phyloP scores from a whole-genome alignment of 2,888 invertebrate genomes.

The Diplazon laetatorius region DNA sequence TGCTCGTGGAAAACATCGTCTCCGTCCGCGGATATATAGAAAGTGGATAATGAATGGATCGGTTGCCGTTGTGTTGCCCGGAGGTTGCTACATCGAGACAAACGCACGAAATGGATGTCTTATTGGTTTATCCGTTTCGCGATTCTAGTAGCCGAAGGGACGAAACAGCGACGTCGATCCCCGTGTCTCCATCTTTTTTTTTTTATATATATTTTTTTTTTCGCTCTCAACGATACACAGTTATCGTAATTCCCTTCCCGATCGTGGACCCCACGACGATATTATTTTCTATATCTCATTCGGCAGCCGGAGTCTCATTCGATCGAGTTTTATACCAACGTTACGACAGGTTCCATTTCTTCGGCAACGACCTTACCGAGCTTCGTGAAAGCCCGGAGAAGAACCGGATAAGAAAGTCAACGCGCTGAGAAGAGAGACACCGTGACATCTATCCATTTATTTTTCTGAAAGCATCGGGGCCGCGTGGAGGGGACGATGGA shows the following conservation, averaged over 20 bases:
- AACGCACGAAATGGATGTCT: conserved; percentile 72
- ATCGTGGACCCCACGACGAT: conserved; percentile 62
- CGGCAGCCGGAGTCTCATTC: conserved; percentile 56
- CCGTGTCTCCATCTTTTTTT: conserved; percentile 26
- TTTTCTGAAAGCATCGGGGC: conserved; percentile 11
- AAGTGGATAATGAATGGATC: conserved; percentile 66
- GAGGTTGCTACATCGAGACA: conserved; percentile 29
- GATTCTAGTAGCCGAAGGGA: conserved; percentile 37
- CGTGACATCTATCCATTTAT: conserved; percentile 38
- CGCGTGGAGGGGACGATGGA: no score
- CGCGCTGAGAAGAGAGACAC: conserved; percentile 19
- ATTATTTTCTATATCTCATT: conserved; percentile 75
- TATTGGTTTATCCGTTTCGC: conserved; percentile 76
- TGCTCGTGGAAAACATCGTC: conserved; percentile 47
- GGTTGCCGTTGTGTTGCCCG: conserved; percentile 31
- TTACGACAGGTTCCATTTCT: conserved; percentile 47
- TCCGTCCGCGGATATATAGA: conserved; percentile 31
- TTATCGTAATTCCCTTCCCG: conserved; percentile 72
- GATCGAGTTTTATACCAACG: conserved; percentile 27
- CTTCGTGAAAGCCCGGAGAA: not conserved
- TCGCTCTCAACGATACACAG: conserved; percentile 45
- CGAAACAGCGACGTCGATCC: conserved; percentile 17
- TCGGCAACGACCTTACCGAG: conserved; percentile 4
- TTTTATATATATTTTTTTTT: conserved; percentile 6
- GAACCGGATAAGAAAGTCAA: conserved; percentile 11